Evolutionary conservation across 2,797 vertebrate species (phyloP), one percentile per base, ranked within the genome.

Genomic region (Acrossocheilus fasciatus): DNA sequence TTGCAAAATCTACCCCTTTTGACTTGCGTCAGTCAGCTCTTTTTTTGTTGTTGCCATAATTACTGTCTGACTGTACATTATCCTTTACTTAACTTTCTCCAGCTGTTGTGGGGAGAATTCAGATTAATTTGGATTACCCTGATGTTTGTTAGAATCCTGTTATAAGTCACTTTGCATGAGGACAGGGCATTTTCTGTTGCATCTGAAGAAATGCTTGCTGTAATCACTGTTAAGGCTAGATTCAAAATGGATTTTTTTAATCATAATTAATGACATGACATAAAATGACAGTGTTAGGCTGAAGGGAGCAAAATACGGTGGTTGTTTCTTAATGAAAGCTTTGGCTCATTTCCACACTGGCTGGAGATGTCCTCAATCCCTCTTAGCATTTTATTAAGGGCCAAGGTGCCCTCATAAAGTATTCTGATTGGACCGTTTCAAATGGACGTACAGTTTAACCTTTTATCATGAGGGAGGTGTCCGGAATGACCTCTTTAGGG

Each of bases 351-450:
- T 90, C 87, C 89, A 90, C 70, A 43, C 15, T 69, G 74, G 69
- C 50, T 72, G 64, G 84, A 78, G 64, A 76, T 82, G 83, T 80
- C 89, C 85, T 87, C 75, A 74, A 43, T 87, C 72, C 30, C 69
- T 72, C 54, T 36, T 34, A 84, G 69, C 76, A 26, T 83, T 88
- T 76, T 82, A 83, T 86, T 86, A 87, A 59, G 84, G 81, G 64
- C 83, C 85, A 89, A 89, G 85, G 85, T 89, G 88, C 77, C 88
- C 88, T 62, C 76, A 89, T 89, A 88, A 88, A 87, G 80, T 88
- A 86, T 87, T 88, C 70, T 86, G 83, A 88, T 86, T 86, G 79
- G 66, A 73, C 54, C 23, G 8, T 73, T 88, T 86, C 62, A 83
- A 66, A 86, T 74, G 69, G 69, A 64, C 69, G 74, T 80, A 50